phyloP scores from a whole-genome alignment of 2,888 invertebrate genomes.

The Euphydryas editha region DNA sequence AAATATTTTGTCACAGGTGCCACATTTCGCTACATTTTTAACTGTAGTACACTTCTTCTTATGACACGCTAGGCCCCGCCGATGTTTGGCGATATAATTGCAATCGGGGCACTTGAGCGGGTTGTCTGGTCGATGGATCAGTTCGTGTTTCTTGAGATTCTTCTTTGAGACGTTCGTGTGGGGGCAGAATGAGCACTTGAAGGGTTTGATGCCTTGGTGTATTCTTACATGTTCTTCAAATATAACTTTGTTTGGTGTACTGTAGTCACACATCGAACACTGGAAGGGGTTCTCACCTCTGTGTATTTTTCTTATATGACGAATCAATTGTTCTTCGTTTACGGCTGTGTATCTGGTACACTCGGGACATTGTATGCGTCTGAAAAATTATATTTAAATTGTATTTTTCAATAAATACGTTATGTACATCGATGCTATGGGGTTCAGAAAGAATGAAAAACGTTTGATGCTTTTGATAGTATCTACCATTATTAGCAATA shows the following conservation, averaged over 20 bases:
- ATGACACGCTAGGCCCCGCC: constrained; percentile 51
- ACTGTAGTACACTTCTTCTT: constrained; percentile 34
- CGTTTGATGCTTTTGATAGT: no score
- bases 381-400: not conserved
- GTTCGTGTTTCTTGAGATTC: constrained; percentile 68
- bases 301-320: constrained; percentile 62
- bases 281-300: constrained; percentile 67
- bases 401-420: no score
- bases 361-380: constrained; percentile 48
- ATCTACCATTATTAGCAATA: no score
- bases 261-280: constrained; percentile 71
- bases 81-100: constrained; percentile 58
- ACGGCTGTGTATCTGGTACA: constrained; percentile 54
- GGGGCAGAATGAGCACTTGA: constrained; percentile 63
- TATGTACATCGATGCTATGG: no score
- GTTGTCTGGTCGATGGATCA: constrained; percentile 62
- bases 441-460: no score
- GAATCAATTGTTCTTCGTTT: constrained; percentile 57
- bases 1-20: constrained; percentile 31
- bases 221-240: constrained; percentile 68
- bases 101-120: constrained; percentile 60
- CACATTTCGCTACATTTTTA: constrained; percentile 23
- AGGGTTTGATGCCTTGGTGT: constrained; percentile 73
- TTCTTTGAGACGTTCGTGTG: constrained; percentile 70
- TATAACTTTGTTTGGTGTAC: constrained; percentile 63